phyloP scores from a whole-genome alignment of 2,113 vertebrate species.

The Pelodiscus sinensis region DNA sequence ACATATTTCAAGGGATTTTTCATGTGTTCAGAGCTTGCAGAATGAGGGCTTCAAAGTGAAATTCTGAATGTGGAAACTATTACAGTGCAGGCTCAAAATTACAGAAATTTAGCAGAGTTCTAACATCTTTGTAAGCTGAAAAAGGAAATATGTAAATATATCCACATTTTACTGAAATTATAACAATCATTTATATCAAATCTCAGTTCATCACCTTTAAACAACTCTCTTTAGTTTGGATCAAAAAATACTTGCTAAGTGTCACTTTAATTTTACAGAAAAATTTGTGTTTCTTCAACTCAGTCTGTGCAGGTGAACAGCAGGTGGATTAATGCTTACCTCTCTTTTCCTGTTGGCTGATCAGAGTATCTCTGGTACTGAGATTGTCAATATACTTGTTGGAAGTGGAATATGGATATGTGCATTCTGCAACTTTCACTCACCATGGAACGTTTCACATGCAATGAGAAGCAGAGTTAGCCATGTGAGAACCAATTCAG shows the following conservation, averaged over 20 bases:
- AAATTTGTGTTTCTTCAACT: slow-evolving; percentile 27
- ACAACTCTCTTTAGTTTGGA: neutral
- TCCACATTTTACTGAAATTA: neutral
- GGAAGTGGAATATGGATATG: slow-evolving; percentile 47
- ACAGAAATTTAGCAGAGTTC: neutral
- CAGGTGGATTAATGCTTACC: neutral
- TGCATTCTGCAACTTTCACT: slow-evolving; percentile 16
- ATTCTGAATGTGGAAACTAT: fast-evolving
- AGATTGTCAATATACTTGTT: slow-evolving; percentile 37
- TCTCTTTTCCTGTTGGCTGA: slow-evolving; percentile 37
- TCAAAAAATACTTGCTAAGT: neutral
- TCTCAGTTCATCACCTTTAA: neutral
- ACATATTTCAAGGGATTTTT: neutral
- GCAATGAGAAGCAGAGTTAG: slow-evolving; percentile 58
- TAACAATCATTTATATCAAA: neutral
- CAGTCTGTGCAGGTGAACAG: neutral
- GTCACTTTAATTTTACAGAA: neutral
- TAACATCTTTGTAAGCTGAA: neutral
- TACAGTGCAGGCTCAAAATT: neutral
- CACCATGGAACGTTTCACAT: slow-evolving; percentile 50
- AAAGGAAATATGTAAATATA: neutral
- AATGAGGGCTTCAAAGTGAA: neutral
- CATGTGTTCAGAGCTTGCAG: neutral
- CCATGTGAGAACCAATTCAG: slow-evolving; percentile 56
- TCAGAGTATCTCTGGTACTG: slow-evolving; percentile 26